These are phyloP conservation scores for Lithophane semibrunnea DNA, from an alignment of 2,888 invertebrate species.

Conservation along the genomic window DNA sequence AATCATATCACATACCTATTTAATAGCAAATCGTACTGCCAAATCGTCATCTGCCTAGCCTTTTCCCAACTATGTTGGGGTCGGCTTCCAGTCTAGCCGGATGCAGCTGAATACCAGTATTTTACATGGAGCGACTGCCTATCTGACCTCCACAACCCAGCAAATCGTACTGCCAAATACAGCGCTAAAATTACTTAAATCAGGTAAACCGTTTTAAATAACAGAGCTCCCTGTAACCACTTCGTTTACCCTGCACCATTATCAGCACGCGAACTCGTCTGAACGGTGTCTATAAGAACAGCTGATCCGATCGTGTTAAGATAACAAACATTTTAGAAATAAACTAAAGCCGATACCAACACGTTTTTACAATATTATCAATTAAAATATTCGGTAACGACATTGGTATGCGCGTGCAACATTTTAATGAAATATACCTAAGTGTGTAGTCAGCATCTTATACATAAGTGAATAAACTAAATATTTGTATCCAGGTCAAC, in stretches of 20 bases:
- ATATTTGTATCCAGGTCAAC: slow-evolving; percentile 64
- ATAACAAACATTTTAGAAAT: slow-evolving; percentile 21
- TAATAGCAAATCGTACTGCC: not conserved
- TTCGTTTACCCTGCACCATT: slow-evolving; percentile 63
- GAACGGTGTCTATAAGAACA: slow-evolving; percentile 69
- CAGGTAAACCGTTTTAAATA: slow-evolving; percentile 42
- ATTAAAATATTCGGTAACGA: slow-evolving; percentile 34
- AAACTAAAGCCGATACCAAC: not conserved
- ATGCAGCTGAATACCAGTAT: too few relatives aligned
- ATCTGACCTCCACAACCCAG: too few relatives aligned
- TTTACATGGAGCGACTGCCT: too few relatives aligned
- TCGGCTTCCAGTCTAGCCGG: too few relatives aligned
- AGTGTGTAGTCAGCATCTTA: slow-evolving; percentile 52
- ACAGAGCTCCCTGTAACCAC: slow-evolving; percentile 42
- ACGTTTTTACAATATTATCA: slow-evolving; percentile 25
- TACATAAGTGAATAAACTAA: slow-evolving; percentile 45
- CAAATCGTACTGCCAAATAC: not conserved
- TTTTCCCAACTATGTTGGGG: too few relatives aligned
- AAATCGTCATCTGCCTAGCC: not conserved
- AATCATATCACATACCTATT: not conserved
- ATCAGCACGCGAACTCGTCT: slow-evolving; percentile 76
- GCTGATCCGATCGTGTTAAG: slow-evolving; percentile 64
- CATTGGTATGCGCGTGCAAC: slow-evolving; percentile 39
- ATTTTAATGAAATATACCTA: slow-evolving; percentile 55
- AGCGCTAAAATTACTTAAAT: slow-evolving; percentile 19